Percentiles rank a stretch among this genome's conserved stretches.
phyloP scores from a whole-genome alignment of 2,797 vertebrate genomes.

The Mallotus villosus region DNA sequence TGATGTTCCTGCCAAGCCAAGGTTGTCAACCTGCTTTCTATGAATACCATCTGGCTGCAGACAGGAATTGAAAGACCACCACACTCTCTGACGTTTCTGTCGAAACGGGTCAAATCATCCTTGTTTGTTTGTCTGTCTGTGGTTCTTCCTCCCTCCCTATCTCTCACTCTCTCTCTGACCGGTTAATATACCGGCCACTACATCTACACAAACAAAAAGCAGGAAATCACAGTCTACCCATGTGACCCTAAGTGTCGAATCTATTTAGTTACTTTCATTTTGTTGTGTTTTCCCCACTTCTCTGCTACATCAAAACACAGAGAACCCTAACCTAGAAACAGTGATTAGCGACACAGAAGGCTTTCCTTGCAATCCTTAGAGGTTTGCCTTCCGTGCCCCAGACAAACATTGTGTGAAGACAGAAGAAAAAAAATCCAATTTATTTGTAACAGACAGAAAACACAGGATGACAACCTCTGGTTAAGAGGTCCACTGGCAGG shows the following conservation, averaged over 20 bases:
- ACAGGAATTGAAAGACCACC: not conserved
- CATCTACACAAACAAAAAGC: not conserved
- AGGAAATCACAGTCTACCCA: not conserved
- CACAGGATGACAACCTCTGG: not conserved
- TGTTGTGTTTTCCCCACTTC: slow-evolving; percentile 1
- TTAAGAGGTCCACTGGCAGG: not conserved
- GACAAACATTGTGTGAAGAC: slow-evolving; percentile 20
- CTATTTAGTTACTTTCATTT: not conserved
- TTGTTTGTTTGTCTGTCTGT: not conserved
- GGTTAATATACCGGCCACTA: not conserved
- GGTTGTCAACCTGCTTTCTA: slow-evolving; percentile 1
- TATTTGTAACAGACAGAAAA: not conserved
- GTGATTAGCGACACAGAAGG: slow-evolving; percentile 13
- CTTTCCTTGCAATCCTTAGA: not conserved
- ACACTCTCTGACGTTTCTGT: not conserved
- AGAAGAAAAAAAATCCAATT: not conserved
- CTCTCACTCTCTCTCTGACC: not conserved
- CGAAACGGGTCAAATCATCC: not conserved
- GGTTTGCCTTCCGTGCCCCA: slow-evolving; percentile 10
- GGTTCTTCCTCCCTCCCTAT: not conserved
- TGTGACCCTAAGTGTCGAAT: not conserved
- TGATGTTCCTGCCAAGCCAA: slow-evolving; percentile 7
- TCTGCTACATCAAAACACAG: not conserved
- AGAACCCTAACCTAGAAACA: slow-evolving; percentile 26
- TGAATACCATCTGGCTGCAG: not conserved